phyloP scores from a whole-genome alignment of 2,888 invertebrate species.

The Baccha elongata region DNA sequence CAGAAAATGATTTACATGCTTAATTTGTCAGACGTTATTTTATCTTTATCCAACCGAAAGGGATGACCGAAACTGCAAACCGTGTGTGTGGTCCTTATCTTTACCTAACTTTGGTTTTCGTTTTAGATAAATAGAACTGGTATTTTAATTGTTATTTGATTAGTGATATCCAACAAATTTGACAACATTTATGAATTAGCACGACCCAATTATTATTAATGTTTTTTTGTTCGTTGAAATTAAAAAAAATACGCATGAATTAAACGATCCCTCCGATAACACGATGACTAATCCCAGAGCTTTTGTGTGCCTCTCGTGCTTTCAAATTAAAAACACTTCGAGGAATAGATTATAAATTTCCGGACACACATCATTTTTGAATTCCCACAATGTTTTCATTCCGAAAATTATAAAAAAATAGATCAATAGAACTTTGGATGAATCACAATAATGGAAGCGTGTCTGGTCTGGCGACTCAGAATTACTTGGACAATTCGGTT shows the following conservation, averaged over 20 bases:
- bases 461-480: constrained; percentile 23
- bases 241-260: constrained; percentile 51
- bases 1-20: too few species aligned
- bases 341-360: constrained; percentile 50
- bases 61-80: too few species aligned
- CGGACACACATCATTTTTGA: background rate
- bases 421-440: constrained; percentile 27
- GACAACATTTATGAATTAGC: too few species aligned
- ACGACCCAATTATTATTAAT: too few species aligned
- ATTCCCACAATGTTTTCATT: constrained; percentile 3
- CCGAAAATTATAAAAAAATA: constrained; percentile 26
- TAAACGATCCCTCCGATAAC: background rate
- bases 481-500: constrained; percentile 3
- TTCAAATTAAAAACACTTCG: constrained; percentile 37
- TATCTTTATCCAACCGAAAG: too few species aligned
- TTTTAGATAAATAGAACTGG: too few species aligned
- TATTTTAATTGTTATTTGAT: too few species aligned
- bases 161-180: too few species aligned
- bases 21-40: too few species aligned
- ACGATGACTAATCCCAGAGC: constrained; percentile 38
- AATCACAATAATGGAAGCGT: constrained; percentile 45
- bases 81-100: too few species aligned
- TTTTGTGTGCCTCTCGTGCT: background rate
- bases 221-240: constrained; percentile 33
- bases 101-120: too few species aligned